Base-by-base conservation (phyloP, 2,113 vertebrate species). In the Lepisosteus osseus region DNA sequence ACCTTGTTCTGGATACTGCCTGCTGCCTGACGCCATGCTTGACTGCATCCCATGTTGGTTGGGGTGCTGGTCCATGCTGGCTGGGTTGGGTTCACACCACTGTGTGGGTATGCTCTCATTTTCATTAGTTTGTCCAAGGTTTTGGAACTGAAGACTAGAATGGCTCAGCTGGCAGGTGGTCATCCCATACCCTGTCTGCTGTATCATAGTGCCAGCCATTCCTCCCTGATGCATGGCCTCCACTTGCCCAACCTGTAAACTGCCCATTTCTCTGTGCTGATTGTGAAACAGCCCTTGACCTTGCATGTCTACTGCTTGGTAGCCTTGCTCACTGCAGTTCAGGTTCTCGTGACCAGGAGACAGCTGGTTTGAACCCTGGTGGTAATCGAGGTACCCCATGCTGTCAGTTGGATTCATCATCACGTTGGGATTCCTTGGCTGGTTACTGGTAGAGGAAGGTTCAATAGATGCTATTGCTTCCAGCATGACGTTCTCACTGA, bases 401-500 rank as follows among this genome's bases (percentile, higher is more conserved):
- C 94, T 78, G 54, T 93, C 92, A 66, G 74, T 83, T 68, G 84
- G 74, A 44, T 83, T 72, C 72, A 91, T 82, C 45, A 91, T 86
- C 83, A 90, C 76, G 74, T 84, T 72, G 2, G 90, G 72, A 13
- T 86, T 87, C 0, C 74, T 3, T 55, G 76, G 77, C 59, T 90
- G 76, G 79, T 61, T 56, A 87, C 85, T 62, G 65, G 62, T 6
- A 65, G 62, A 4, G 66, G 73, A 6, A 56, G 67, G 78, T 51
- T 87, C 93, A 70, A 92, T 77, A 43, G 78, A 80, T 55, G 89
- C 92, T 89, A 98, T 83, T 15, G 94, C 85, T 72, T 93, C 92
- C 90, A 93, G 88, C 86, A 92, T 87, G 3, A 95, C 91, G 1
- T 98, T 96, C 79, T 98, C 97, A 0, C 88, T 94, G 76, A 99